These are phyloP conservation scores for Phylloscopus trochiloides DNA, from an alignment of 2,113 vertebrate species.

Conservation along the genomic window DNA sequence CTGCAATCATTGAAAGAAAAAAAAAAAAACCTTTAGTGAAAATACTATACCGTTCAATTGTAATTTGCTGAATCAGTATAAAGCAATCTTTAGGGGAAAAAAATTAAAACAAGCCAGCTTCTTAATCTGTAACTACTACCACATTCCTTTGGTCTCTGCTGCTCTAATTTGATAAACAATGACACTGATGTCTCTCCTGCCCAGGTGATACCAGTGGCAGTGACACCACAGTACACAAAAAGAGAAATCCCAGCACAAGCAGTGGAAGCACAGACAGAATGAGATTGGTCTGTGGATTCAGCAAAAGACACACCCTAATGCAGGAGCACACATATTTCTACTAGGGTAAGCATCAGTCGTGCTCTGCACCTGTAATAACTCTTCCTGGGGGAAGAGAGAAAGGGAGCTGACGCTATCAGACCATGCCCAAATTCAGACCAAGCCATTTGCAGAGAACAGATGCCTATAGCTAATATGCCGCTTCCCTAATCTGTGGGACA, in stretches of 20 bases:
- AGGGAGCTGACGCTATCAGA: fast-evolving
- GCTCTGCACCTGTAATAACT: neutral
- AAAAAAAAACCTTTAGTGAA: neutral
- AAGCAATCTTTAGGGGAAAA: neutral
- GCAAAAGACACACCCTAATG: fast-evolving
- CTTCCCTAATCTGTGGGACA: neutral
- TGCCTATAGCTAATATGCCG: fast-evolving
- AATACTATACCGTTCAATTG: neutral
- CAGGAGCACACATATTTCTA: neutral
- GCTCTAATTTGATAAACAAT: neutral
- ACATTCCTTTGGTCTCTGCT: neutral
- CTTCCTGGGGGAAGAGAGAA: neutral
- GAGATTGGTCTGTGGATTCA: neutral
- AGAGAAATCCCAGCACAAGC: neutral
- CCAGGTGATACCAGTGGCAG: neutral
- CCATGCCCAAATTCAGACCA: neutral
- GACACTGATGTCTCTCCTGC: neutral
- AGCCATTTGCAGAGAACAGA: neutral
- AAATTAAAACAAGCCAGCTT: neutral
- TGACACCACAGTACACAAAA: neutral
- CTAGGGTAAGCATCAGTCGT: neutral
- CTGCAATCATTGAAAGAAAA: neutral
- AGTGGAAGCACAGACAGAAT: neutral
- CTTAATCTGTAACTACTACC: neutral
- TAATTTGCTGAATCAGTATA: neutral